Evolutionary conservation across 2,888 invertebrate genomes (phyloP).

Genomic region (Leptopilina syphax): DNA sequence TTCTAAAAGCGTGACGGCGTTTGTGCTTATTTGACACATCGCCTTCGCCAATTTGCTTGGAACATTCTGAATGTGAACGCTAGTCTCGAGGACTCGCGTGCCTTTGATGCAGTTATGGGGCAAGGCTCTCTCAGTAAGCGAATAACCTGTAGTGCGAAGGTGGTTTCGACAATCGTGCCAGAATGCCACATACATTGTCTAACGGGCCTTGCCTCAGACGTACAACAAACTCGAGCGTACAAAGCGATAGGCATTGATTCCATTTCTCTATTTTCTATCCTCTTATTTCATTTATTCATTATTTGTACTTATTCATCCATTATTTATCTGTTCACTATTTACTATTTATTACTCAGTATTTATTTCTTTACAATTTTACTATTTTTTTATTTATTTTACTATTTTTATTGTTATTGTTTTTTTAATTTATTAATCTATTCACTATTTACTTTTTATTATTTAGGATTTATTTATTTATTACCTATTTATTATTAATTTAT

Average conservation of each 20-base stretch:
- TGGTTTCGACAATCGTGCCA: conserved; percentile 35
- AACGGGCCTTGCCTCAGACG: conserved; percentile 31
- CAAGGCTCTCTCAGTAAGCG: conserved; percentile 16
- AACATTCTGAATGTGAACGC: conserved; percentile 16
- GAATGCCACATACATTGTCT: conserved; percentile 30
- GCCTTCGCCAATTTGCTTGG: conserved; percentile 26
- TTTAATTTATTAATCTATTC: too few relatives aligned
- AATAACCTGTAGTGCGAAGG: conserved; percentile 20
- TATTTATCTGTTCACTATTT: too few relatives aligned
- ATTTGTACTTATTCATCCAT: not conserved
- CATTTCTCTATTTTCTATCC: not conserved
- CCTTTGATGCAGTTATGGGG: conserved; percentile 37
- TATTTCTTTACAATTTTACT: too few relatives aligned
- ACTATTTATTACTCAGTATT: too few relatives aligned
- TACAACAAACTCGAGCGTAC: conserved; percentile 18
- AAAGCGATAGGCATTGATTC: not conserved
- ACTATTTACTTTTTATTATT: too few relatives aligned
- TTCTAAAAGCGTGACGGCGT: not conserved
- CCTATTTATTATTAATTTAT: too few relatives aligned
- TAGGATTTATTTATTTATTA: too few relatives aligned
- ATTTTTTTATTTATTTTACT: too few relatives aligned
- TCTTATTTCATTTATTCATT: not conserved
- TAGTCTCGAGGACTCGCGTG: conserved; percentile 29
- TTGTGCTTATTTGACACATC: conserved; percentile 11
- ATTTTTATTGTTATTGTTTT: too few relatives aligned